These are phyloP conservation scores for Terrapene triunguis DNA, from an alignment of 2,113 vertebrate genomes.

Conservation along the genomic window DNA sequence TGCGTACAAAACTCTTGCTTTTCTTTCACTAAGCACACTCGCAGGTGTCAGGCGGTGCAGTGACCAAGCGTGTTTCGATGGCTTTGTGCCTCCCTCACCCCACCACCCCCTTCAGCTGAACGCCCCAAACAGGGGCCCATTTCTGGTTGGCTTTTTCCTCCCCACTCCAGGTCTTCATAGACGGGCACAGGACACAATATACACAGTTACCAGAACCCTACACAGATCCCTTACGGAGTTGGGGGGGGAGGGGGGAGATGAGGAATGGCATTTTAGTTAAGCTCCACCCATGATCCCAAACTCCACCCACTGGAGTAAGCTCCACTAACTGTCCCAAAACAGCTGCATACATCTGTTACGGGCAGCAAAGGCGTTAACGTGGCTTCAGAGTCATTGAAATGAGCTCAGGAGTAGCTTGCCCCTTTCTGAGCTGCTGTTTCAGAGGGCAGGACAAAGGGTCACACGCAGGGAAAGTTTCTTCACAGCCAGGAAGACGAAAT, in stretches of 20 bases:
- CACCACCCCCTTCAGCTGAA: background rate
- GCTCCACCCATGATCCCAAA: background rate
- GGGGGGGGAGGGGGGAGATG: background rate
- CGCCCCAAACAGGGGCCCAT: background rate
- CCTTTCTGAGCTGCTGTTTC: background rate
- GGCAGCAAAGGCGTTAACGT: background rate
- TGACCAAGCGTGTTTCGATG: accelerated
- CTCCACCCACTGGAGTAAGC: background rate
- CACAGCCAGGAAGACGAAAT: background rate
- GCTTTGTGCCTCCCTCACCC: accelerated
- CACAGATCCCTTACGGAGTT: background rate
- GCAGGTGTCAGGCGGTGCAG: background rate
- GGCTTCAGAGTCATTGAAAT: background rate
- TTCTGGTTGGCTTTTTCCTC: background rate
- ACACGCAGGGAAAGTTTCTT: background rate
- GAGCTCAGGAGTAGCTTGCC: background rate
- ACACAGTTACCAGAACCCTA: background rate
- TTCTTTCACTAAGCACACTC: background rate
- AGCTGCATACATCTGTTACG: background rate
- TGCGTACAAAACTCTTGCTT: slow-evolving; percentile 41
- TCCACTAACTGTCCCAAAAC: background rate
- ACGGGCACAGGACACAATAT: background rate
- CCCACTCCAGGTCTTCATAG: background rate
- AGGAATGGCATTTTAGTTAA: background rate
- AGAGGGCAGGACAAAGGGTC: background rate